These are phyloP conservation scores for Dinothrombium tinctorium DNA, from an alignment of 1,140 invertebrate genomes.

Conservation along the genomic window DNA sequence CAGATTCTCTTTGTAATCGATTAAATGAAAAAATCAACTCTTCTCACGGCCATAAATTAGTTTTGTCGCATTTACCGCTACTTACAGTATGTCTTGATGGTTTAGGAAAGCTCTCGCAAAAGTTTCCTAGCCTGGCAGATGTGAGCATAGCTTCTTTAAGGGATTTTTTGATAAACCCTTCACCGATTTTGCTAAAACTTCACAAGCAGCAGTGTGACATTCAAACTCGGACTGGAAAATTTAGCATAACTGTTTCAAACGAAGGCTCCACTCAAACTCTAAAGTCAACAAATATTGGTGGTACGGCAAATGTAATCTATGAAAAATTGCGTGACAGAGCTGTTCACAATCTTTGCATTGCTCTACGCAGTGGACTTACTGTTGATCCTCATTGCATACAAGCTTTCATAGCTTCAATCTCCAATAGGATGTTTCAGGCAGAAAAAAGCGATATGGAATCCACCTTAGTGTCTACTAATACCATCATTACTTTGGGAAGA, in stretches of 20 bases:
- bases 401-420: conserved; percentile 76
- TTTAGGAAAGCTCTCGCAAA: conserved; percentile 74
- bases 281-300: conserved; percentile 8
- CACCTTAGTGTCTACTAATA: conserved; percentile 75
- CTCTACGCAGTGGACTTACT: conserved; percentile 59
- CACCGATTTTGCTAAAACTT: conserved; percentile 72
- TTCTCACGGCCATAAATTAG: conserved; percentile 63
- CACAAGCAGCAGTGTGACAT: conserved; percentile 34
- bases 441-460: conserved; percentile 41
- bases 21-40: conserved; percentile 85
- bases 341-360: conserved; percentile 79
- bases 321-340: conserved; percentile 70
- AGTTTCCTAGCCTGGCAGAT: conserved; percentile 78
- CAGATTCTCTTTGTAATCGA: conserved; percentile 73
- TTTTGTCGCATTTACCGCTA: conserved; percentile 77
- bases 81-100: conserved; percentile 83
- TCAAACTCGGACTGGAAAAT: conserved; percentile 21
- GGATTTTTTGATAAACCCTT: conserved; percentile 84
- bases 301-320: conserved; percentile 13
- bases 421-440: conserved; percentile 57
- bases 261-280: conserved; percentile 15
- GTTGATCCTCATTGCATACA: conserved; percentile 75
- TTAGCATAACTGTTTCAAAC: conserved; percentile 23
- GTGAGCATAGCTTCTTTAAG: conserved; percentile 73
- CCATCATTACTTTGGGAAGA: conserved; percentile 87